These are phyloP conservation scores for Nannoperca obscura DNA, from an alignment of 2,797 vertebrate genomes.

Conservation along the genomic window DNA sequence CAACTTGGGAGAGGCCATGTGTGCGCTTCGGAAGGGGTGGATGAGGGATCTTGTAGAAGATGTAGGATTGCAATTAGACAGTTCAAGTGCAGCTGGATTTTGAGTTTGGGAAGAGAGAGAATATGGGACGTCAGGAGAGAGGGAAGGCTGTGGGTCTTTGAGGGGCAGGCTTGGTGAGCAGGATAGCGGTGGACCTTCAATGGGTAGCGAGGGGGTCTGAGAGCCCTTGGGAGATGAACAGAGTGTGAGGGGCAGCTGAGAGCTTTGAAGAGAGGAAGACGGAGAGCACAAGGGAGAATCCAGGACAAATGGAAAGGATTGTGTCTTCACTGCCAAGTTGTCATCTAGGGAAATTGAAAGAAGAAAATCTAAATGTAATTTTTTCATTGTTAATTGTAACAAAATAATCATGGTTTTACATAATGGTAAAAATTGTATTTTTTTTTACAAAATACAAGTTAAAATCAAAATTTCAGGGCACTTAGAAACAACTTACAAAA, in stretches of 20 bases:
- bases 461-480: neutral
- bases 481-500: slow-evolving; percentile 2
- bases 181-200: slow-evolving; percentile 51
- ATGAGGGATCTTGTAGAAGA: slow-evolving; percentile 61
- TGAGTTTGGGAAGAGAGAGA: slow-evolving; percentile 43
- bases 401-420: neutral
- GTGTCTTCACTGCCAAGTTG: slow-evolving; percentile 78
- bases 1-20: slow-evolving; percentile 88
- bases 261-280: slow-evolving; percentile 71
- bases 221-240: slow-evolving; percentile 75
- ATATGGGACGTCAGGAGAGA: slow-evolving; percentile 50
- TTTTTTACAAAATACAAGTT: neutral
- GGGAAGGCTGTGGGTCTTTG: slow-evolving; percentile 50
- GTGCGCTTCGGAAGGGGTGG: slow-evolving; percentile 48
- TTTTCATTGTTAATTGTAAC: neutral
- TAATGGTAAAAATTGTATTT: too few species aligned
- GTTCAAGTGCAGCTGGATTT: slow-evolving; percentile 38
- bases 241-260: slow-evolving; percentile 59
- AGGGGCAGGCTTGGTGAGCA: slow-evolving; percentile 56
- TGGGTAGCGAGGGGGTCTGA: slow-evolving; percentile 62
- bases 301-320: slow-evolving; percentile 58
- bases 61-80: slow-evolving; percentile 55
- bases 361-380: slow-evolving; percentile 44
- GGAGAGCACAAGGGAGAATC: slow-evolving; percentile 71
- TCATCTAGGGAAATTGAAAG: slow-evolving; percentile 78